Percentiles rank a stretch among this genome's conserved stretches.
Conservation (phyloP, 1,140 invertebrate species). For the Eubasilissa regina region DNA sequence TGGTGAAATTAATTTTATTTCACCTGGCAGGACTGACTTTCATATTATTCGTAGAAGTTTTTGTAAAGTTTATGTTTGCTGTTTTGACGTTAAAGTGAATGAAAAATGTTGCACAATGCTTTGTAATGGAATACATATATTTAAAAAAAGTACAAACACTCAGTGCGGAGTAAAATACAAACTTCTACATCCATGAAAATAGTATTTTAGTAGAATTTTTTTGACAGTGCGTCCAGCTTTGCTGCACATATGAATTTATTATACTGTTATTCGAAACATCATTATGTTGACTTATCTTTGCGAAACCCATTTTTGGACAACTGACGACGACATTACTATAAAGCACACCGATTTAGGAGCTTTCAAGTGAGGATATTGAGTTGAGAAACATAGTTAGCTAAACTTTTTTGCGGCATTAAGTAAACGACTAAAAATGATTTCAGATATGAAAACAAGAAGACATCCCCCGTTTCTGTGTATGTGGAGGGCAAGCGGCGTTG, state of each 20-base stretch:
- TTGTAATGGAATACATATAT: neutral
- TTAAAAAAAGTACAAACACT: neutral
- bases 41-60: neutral
- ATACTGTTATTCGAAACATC: conserved; percentile 5
- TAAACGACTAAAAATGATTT: neutral
- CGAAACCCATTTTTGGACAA: conserved; percentile 57
- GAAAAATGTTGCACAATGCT: neutral
- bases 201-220: neutral
- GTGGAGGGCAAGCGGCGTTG: conserved; percentile 51
- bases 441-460: conserved; percentile 59
- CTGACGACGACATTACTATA: conserved; percentile 47
- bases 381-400: neutral
- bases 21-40: too few relatives aligned
- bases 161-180: neutral
- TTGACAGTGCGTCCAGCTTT: neutral
- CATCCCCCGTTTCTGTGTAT: conserved; percentile 40
- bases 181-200: neutral
- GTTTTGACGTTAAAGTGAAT: conserved; percentile 11
- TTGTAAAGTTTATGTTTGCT: conserved; percentile 26
- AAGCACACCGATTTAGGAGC: conserved; percentile 58
- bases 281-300: conserved; percentile 51
- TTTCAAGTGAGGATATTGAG: conserved; percentile 47
- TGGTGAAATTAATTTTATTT: too few relatives aligned
- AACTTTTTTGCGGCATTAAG: neutral
- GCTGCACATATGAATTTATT: neutral